Conservation (phyloP, 2,888 invertebrate species). For the Gnatocerus cornutus region DNA sequence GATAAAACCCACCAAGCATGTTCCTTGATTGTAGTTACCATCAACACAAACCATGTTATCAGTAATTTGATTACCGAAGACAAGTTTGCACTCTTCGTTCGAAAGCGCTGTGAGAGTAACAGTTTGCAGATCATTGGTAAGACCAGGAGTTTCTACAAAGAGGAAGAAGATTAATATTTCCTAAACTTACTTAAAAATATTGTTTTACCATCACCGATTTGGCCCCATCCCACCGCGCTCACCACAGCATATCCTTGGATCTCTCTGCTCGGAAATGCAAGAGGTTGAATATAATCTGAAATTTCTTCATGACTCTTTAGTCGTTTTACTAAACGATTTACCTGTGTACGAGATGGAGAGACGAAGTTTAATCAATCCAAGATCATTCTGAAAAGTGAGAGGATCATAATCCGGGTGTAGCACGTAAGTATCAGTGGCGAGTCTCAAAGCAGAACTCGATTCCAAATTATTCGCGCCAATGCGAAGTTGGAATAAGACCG, state of each 20-base stretch:
- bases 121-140: background rate
- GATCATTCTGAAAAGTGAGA: slow-evolving; percentile 10
- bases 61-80: slow-evolving; percentile 12
- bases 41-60: slow-evolving; percentile 25
- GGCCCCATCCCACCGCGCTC: slow-evolving; percentile 30
- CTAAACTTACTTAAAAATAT: background rate
- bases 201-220: slow-evolving; percentile 22
- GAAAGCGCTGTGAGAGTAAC: background rate
- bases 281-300: slow-evolving; percentile 30
- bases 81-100: slow-evolving; percentile 14
- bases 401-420: slow-evolving; percentile 25
- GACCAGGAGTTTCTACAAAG: too few relatives aligned
- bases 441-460: background rate
- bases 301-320: background rate
- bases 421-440: slow-evolving; percentile 7
- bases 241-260: slow-evolving; percentile 11
- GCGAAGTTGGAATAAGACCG: background rate
- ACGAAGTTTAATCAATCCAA: slow-evolving; percentile 21
- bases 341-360: slow-evolving; percentile 8
- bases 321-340: background rate
- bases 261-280: background rate
- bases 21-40: slow-evolving; percentile 23
- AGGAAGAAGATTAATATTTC: too few relatives aligned
- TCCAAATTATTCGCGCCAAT: slow-evolving; percentile 17
- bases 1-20: slow-evolving; percentile 14